Evolutionary conservation across 2,113 vertebrate genomes (phyloP).

Genomic region (Xyrauchen texanus): DNA sequence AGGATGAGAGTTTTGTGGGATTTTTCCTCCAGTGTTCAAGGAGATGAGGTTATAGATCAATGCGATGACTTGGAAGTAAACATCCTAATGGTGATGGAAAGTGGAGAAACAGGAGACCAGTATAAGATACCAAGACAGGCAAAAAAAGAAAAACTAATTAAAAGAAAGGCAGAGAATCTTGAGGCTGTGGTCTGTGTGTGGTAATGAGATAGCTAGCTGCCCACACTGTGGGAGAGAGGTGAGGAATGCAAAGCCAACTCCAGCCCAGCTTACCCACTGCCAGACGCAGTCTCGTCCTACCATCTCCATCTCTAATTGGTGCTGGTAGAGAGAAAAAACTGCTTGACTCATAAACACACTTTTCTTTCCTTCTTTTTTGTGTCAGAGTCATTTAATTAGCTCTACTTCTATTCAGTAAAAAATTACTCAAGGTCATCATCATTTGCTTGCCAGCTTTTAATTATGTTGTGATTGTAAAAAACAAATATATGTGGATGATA

Average conservation of each 20-base stretch:
- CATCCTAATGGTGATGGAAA: not conserved
- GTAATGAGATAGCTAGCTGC: constrained; percentile 66
- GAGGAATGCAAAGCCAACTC: constrained; percentile 49
- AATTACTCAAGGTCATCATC: constrained; percentile 25
- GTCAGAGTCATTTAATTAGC: constrained; percentile 35
- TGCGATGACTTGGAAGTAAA: not conserved
- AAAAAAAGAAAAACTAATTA: constrained; percentile 9
- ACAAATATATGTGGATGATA: constrained; percentile 35
- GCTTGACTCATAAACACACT: constrained; percentile 31
- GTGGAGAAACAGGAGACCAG: not conserved
- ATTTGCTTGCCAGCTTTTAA: constrained; percentile 30
- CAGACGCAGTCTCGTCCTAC: constrained; percentile 55
- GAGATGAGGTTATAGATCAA: not conserved
- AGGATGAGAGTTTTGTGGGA: not conserved
- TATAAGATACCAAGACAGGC: constrained; percentile 10
- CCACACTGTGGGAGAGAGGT: constrained; percentile 56
- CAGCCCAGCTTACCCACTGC: constrained; percentile 53
- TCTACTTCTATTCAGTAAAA: constrained; percentile 39
- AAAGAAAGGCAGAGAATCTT: constrained; percentile 42
- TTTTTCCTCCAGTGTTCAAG: constrained; percentile 1
- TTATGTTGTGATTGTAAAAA: constrained; percentile 34
- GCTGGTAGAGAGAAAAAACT: constrained; percentile 62
- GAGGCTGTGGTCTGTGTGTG: constrained; percentile 50
- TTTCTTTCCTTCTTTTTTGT: not conserved
- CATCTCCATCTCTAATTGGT: constrained; percentile 73